Evolutionary conservation across 2,888 invertebrate genomes (phyloP), one percentile per base, ranked within the genome.

Genomic region (Heliconius cydno): DNA sequence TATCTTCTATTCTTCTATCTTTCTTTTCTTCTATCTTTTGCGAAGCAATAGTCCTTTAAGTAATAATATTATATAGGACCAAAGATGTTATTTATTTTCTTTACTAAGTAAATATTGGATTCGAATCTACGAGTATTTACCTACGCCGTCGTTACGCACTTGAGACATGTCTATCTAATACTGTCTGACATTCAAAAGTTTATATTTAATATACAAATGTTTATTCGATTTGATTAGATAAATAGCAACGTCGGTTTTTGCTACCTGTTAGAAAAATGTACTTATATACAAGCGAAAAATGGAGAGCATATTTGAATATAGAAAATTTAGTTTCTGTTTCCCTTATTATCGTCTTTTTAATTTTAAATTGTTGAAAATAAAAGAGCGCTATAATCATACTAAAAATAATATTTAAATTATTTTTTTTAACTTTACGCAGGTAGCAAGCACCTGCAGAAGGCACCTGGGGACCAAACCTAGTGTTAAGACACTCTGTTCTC

Each of bases 151-250:
- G 5, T 68, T 41, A 68, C 68, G 41, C 68, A 68, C 68, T 68
- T 68, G 68, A 68, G 68, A 25, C 41, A 41, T 25, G 41, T 68
- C 41, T 41, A 68, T 68, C 25, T 41, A 41, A 25, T 13, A 28
- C 25, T 9, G 38, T 68, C 34, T 12, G 34, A 68, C 68, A 68
- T 68, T 5, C n/a, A 68, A 2, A 41, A 13, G 41, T n/a, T 41
- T 68, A 22, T 41, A 15, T 13, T 25, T 41, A 68, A 68, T 41
- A 41, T 13, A 41, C 6, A 41, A 68, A 68, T 68, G 25, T 68
- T 68, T 68, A n/a, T 68, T 68, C 38, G 41, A 41, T 68, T 68
- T 41, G 68, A 41, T 41, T 68, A 68, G 15, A 68, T 68, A 68
- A 41, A 41, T 38, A n/a, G 28, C 13, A 25, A 13, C 25, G 41